A percentile compares a stretch with the other conserved stretches of the same genome.
These are phyloP conservation scores for Luscinia luscinia DNA, from an alignment of 2,797 vertebrate species.

Conservation along the genomic window DNA sequence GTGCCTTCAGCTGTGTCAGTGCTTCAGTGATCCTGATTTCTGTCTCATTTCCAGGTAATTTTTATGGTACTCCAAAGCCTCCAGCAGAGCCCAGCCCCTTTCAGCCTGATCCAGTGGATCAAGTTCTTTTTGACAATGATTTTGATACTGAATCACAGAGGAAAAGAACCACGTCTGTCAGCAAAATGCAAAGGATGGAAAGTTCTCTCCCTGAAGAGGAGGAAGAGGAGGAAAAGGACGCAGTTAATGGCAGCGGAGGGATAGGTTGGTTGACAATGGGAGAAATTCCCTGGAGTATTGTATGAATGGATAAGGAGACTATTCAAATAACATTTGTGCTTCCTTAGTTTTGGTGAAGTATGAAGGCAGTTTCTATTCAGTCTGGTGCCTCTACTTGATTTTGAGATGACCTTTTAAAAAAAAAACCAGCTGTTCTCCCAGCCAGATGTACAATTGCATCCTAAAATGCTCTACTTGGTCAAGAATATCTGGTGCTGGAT, in stretches of 20 bases:
- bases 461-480: constrained; percentile 13
- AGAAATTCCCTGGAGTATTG: not conserved
- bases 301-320: not conserved
- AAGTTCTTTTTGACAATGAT: constrained; percentile 96
- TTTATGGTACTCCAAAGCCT: constrained; percentile 97
- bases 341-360: not conserved
- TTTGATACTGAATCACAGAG: constrained; percentile 93
- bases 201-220: constrained; percentile 95
- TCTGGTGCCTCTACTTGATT: not conserved
- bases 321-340: not conserved
- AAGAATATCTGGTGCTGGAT: constrained; percentile 47
- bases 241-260: constrained; percentile 83
- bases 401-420: constrained; percentile 52
- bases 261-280: constrained; percentile 80
- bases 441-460: constrained; percentile 66
- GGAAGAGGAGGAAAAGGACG: constrained; percentile 91
- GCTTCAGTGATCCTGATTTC: not conserved
- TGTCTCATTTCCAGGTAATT: constrained; percentile 87
- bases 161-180: constrained; percentile 96
- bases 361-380: not conserved
- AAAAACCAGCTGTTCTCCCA: constrained; percentile 54
- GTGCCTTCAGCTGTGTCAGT: not conserved
- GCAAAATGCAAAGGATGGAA: constrained; percentile 97
- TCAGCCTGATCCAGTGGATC: constrained; percentile 95
- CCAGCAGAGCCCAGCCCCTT: constrained; percentile 95